phyloP scores from a whole-genome alignment of 2,113 vertebrate species.

The Nothoprocta pentlandii region DNA sequence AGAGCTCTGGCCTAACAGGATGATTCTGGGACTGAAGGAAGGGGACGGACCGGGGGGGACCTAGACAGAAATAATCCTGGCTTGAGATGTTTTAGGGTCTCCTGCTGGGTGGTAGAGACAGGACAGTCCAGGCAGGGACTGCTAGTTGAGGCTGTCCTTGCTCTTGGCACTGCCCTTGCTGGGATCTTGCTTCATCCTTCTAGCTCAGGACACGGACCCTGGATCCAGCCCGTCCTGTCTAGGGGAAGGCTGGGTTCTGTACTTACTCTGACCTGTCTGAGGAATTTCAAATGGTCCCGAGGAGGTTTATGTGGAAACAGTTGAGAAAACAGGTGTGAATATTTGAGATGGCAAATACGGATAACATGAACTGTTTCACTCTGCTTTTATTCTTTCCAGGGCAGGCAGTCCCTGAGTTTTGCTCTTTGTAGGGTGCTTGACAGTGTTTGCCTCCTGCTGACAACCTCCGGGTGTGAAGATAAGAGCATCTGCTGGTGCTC shows the following conservation, averaged over 20 bases:
- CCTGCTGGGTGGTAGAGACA: background rate
- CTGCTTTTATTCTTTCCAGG: background rate
- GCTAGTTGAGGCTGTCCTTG: background rate
- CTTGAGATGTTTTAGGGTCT: background rate
- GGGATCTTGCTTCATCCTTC: background rate
- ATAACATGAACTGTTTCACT: background rate
- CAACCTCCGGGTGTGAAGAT: background rate
- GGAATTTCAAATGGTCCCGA: background rate
- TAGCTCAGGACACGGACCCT: background rate
- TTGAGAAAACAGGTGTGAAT: background rate
- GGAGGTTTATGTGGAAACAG: background rate
- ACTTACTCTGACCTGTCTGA: background rate
- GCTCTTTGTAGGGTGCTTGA: background rate
- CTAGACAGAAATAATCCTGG: accelerated
- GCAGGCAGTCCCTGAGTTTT: background rate
- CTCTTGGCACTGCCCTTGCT: background rate
- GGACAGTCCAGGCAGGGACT: background rate
- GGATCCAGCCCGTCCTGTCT: accelerated
- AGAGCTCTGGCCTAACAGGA: accelerated
- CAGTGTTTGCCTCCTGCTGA: background rate
- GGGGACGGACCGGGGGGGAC: background rate
- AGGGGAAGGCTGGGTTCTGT: background rate
- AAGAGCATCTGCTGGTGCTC: background rate
- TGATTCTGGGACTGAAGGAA: background rate
- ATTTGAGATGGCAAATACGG: accelerated